These are phyloP conservation scores for Yponomeuta plumbellus DNA, from an alignment of 2,888 invertebrate genomes.

Conservation along the genomic window DNA sequence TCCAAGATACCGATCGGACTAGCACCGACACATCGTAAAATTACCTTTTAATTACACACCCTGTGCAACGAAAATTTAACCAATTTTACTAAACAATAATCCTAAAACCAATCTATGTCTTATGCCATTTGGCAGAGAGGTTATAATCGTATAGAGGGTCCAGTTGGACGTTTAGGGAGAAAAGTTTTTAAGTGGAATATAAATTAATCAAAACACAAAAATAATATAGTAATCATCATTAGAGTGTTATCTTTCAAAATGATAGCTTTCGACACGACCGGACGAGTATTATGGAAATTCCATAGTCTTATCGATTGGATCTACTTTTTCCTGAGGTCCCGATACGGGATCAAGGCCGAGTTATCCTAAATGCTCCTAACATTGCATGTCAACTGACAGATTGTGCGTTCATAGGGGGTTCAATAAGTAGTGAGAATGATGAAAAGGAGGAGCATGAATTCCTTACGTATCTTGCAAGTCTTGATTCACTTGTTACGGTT, in stretches of 20 bases:
- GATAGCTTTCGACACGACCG: slow-evolving; percentile 1
- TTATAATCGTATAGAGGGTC: background rate
- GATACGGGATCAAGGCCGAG: too few species aligned
- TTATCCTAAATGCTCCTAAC: too few species aligned
- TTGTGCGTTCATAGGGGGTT: too few species aligned
- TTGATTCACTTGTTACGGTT: too few species aligned
- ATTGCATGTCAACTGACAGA: too few species aligned
- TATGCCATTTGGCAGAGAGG: background rate
- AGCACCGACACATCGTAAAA: slow-evolving; percentile 8
- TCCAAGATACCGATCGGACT: background rate
- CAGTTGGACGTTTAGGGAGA: background rate
- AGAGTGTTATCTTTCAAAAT: slow-evolving; percentile 1
- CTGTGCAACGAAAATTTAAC: slow-evolving; percentile 4
- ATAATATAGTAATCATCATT: slow-evolving; percentile 10
- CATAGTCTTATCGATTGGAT: background rate
- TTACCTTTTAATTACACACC: slow-evolving; percentile 7
- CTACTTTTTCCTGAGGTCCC: background rate
- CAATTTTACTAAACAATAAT: background rate
- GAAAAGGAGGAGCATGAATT: too few species aligned
- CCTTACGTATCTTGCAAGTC: too few species aligned
- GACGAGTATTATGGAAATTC: background rate
- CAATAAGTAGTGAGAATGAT: too few species aligned
- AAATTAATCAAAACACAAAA: slow-evolving; percentile 4
- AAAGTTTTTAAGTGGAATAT: background rate
- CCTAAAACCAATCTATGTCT: background rate